Evolutionary conservation across 1,140 invertebrate species (phyloP).

Genomic region (Bicyclus anynana): DNA sequence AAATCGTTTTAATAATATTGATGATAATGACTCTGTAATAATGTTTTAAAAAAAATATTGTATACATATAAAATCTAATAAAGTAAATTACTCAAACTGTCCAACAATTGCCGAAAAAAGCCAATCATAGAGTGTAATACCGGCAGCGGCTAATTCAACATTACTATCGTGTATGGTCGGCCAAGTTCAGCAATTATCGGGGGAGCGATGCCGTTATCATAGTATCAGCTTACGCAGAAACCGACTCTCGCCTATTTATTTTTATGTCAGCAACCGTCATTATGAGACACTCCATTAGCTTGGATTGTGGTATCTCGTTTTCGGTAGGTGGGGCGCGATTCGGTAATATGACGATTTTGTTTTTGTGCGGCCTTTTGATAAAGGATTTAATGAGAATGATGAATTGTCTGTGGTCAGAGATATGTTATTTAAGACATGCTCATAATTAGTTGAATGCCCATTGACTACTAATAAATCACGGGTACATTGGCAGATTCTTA

Average conservation of each 20-base stretch:
- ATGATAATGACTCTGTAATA: too few relatives aligned
- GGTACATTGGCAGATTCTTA: too few relatives aligned
- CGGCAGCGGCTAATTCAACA: slow-evolving; percentile 48
- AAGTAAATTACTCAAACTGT: too few relatives aligned
- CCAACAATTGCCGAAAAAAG: neutral
- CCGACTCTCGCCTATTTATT: slow-evolving; percentile 76
- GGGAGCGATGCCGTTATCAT: slow-evolving; percentile 75
- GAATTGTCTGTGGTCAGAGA: neutral
- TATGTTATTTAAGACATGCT: neutral
- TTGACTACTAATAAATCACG: neutral
- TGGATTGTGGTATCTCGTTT: slow-evolving; percentile 72
- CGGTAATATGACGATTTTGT: slow-evolving; percentile 44
- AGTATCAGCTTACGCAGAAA: slow-evolving; percentile 77
- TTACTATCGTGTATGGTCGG: slow-evolving; percentile 40
- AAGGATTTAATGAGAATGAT: slow-evolving; percentile 13
- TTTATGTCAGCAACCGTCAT: slow-evolving; percentile 77
- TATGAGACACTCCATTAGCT: slow-evolving; percentile 77
- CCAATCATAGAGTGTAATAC: neutral
- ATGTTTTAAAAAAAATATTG: too few relatives aligned
- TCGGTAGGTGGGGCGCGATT: slow-evolving; percentile 69
- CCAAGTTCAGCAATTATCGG: slow-evolving; percentile 73
- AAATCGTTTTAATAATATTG: too few relatives aligned
- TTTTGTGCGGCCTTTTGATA: slow-evolving; percentile 22
- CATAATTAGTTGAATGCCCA: neutral
- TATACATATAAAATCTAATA: too few relatives aligned